phyloP scores from a whole-genome alignment of 2,888 invertebrate species.

The Brenthis ino region DNA sequence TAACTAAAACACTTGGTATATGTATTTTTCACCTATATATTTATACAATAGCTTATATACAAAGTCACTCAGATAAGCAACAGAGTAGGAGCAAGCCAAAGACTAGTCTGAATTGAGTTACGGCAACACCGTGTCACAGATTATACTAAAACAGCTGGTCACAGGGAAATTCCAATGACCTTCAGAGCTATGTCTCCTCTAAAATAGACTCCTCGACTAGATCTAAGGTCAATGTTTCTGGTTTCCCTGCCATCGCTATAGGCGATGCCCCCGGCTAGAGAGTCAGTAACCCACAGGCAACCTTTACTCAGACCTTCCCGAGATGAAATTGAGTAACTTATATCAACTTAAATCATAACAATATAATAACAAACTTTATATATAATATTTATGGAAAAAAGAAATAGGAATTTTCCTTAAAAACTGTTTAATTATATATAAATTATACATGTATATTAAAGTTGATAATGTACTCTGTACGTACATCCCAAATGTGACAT shows the following conservation, averaged over 20 bases:
- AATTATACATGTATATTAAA: slow-evolving; percentile 18
- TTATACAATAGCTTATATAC: background rate
- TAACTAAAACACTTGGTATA: no score
- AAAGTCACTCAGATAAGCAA: slow-evolving; percentile 58
- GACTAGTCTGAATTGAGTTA: slow-evolving; percentile 94
- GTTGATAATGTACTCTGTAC: slow-evolving; percentile 79
- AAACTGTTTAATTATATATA: no score
- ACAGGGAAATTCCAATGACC: slow-evolving; percentile 84
- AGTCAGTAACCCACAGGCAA: slow-evolving; percentile 61
- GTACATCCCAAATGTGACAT: slow-evolving; percentile 89
- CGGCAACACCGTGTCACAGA: slow-evolving; percentile 82
- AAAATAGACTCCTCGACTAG: slow-evolving; percentile 74
- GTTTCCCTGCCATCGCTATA: slow-evolving; percentile 84
- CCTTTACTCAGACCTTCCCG: slow-evolving; percentile 92
- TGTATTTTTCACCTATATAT: no score
- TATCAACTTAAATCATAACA: slow-evolving; percentile 6
- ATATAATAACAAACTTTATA: slow-evolving; percentile 10
- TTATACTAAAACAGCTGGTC: slow-evolving; percentile 87
- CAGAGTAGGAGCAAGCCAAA: slow-evolving; percentile 79
- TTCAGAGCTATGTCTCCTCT: slow-evolving; percentile 71
- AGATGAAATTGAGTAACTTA: slow-evolving; percentile 73
- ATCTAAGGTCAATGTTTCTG: slow-evolving; percentile 83
- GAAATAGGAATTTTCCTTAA: background rate
- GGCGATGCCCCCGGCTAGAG: slow-evolving; percentile 85
- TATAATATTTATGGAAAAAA: slow-evolving; percentile 10